These are phyloP conservation scores for Lethenteron camtschaticum DNA, from an alignment of 2,113 vertebrate species.

Conservation along the genomic window DNA sequence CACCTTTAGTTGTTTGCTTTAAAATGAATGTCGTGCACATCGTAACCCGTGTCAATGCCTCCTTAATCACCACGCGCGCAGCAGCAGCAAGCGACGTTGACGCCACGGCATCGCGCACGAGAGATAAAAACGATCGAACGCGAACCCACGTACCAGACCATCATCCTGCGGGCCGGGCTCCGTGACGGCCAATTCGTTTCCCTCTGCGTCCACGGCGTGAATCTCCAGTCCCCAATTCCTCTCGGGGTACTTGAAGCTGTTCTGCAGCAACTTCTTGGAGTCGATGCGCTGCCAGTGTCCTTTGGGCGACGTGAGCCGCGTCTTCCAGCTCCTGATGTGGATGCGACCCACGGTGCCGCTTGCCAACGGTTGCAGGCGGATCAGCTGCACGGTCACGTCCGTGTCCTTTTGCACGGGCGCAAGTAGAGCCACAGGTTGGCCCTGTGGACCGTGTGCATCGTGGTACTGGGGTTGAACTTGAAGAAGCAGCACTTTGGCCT, in stretches of 20 bases:
- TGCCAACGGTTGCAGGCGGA: constrained; percentile 61
- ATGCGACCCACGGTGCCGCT: constrained; percentile 47
- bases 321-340: constrained; percentile 81
- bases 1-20: too few relatives aligned
- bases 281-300: constrained; percentile 93
- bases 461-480: constrained; percentile 69
- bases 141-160: constrained; percentile 53
- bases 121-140: too few relatives aligned
- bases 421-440: constrained; percentile 93
- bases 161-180: constrained; percentile 57
- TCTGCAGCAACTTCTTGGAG: constrained; percentile 73
- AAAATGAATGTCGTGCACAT: too few relatives aligned
- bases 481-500: constrained; percentile 86
- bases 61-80: too few relatives aligned
- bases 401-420: constrained; percentile 46
- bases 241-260: constrained; percentile 93
- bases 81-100: too few relatives aligned
- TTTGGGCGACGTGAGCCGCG: constrained; percentile 62
- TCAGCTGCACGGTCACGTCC: constrained; percentile 83
- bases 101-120: too few relatives aligned
- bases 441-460: constrained; percentile 57
- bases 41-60: too few relatives aligned
- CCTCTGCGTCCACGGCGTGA: constrained; percentile 66
- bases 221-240: constrained; percentile 96
- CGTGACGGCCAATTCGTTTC: constrained; percentile 66